A percentile compares a stretch with the other conserved stretches of the same genome.
Conservation (phyloP, 2,888 invertebrate species). For the Ferdinandea cuprea region DNA sequence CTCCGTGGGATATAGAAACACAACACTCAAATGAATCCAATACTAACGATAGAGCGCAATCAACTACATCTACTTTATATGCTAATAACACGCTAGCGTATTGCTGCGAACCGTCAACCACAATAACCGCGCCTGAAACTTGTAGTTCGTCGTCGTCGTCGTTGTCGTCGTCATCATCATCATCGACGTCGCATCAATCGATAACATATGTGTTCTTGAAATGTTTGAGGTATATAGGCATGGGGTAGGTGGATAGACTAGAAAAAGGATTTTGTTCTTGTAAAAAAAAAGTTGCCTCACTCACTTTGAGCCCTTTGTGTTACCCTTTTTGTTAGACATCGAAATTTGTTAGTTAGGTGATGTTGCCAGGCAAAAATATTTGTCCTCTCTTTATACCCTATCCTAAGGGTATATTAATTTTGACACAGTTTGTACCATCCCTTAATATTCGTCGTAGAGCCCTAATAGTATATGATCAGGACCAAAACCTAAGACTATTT, state of each 20-base stretch:
- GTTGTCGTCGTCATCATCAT: slow-evolving; percentile 14
- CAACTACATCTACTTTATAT: slow-evolving; percentile 66
- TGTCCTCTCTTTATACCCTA: no score
- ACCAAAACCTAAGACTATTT: no score
- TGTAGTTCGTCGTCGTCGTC: slow-evolving; percentile 9
- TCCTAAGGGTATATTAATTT: no score
- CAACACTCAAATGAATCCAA: slow-evolving; percentile 39
- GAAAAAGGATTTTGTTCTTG: slow-evolving; percentile 21
- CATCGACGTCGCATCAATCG: slow-evolving; percentile 14
- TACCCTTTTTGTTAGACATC: no score
- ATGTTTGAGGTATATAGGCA: slow-evolving; percentile 29
- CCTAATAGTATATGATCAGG: no score
- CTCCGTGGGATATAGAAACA: not conserved
- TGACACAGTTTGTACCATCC: no score
- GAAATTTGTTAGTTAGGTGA: no score
- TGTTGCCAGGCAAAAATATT: no score
- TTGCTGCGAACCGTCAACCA: slow-evolving; percentile 31
- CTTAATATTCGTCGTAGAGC: no score
- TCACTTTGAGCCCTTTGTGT: no score
- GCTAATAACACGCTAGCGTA: slow-evolving; percentile 52
- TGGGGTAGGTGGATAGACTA: not conserved
- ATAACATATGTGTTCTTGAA: slow-evolving; percentile 42
- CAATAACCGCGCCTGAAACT: slow-evolving; percentile 33
- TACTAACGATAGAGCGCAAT: slow-evolving; percentile 27
- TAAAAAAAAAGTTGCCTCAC: not conserved